Percentiles rank a stretch among this genome's conserved stretches.
These are phyloP conservation scores for Liasis olivaceus DNA, from an alignment of 2,797 vertebrate genomes.

Conservation along the genomic window DNA sequence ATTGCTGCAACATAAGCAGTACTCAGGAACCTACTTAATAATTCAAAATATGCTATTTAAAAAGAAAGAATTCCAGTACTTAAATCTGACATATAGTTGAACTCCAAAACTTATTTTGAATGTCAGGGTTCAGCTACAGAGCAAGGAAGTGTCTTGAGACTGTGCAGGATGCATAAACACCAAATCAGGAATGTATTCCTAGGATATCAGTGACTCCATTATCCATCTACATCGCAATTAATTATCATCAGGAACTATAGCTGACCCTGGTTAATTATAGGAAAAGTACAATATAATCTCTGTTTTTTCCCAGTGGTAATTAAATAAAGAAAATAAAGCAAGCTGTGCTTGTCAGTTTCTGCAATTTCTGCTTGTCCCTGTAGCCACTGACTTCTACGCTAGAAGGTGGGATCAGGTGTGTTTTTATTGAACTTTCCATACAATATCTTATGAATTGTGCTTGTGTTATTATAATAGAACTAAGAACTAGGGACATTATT, in stretches of 20 bases:
- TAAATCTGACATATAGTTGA: not conserved
- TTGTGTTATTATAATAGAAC: not conserved
- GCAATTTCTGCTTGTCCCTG: not conserved
- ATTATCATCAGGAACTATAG: not conserved
- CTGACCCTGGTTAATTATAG: not conserved
- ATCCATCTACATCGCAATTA: not conserved
- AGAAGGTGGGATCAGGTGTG: not conserved
- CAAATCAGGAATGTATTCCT: not conserved
- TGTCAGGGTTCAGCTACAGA: not conserved
- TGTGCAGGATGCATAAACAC: not conserved
- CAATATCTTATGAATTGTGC: not conserved
- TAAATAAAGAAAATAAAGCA: not conserved
- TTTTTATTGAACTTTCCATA: not conserved
- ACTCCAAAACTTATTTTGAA: not conserved
- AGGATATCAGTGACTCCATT: not conserved
- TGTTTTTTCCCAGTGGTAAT: not conserved
- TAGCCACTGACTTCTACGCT: not conserved
- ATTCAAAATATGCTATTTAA: constrained; percentile 6
- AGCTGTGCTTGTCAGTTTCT: not conserved
- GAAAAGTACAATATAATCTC: not conserved
- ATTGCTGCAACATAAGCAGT: constrained; percentile 29
- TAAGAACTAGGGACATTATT: not conserved
- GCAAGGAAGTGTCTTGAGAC: not conserved
- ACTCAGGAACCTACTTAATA: constrained; percentile 27
- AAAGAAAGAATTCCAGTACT: not conserved